Evolutionary conservation across 2,888 invertebrate species (phyloP), one percentile per base, ranked within the genome.

Genomic region (Ashinkailepas kermadecensis): DNA sequence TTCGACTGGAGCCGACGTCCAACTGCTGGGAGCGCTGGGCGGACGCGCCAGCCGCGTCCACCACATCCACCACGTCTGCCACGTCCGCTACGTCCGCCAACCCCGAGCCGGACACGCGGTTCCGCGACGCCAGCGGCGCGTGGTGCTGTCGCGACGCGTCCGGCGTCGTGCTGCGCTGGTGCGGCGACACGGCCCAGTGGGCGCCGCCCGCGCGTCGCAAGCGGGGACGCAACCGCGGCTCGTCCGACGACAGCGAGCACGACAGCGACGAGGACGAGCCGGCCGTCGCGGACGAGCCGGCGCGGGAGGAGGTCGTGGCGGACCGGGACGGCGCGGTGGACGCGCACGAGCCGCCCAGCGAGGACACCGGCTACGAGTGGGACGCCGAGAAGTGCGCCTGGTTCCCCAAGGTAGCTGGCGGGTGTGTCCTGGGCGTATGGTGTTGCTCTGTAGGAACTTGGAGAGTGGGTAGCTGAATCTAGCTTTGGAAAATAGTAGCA

Each of bases 361-460:
- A 99, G 90, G 97, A 97, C 0, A 92, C 93, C 0, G 92, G 93
- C 83, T 96, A 92, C 87, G 94, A 97, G 86, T 99, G 96, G 96
- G 97, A 99, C 88, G 90, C 90, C 56, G 91, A 92, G 67, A 97
- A 94, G 87, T 93, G 92, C 86, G 97, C 97, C 9, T 99, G 98
- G 97, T 94, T 98, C 88, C 98, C 98, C 11, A 83, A 84, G 83
- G 84, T 84, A 3, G 10, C 39, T 70, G 67, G 10, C 2, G 23
- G 3, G 62, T 39, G 39, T 39, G 39, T 39, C 39, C 39, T 39
- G 39, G 4, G 39, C 39, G 39, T n/a, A n/a, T n/a, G n/a, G n/a
- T n/a, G n/a, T 39, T 39, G 39, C 39, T 39, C 39, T 39, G 39
- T 39, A 4, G 39, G 4, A 39, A 39, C 39, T 39, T 39, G 39